Evolutionary conservation across 2,113 vertebrate genomes (phyloP).

Genomic region (Heptranchias perlo): DNA sequence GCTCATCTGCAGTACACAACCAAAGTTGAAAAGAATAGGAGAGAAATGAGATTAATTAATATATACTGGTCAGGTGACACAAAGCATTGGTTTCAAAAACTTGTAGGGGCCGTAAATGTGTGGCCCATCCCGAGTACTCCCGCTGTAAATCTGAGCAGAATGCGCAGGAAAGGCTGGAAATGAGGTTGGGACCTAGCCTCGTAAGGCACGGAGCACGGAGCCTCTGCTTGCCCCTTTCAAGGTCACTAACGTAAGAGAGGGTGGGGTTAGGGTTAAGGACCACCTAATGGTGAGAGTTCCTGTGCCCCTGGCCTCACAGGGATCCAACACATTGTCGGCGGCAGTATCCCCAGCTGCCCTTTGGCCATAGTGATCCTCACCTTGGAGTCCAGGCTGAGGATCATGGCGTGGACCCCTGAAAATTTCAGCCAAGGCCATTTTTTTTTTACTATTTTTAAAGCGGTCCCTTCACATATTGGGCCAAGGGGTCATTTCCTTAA

Average conservation of each 20-base stretch:
- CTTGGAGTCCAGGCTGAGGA: background rate
- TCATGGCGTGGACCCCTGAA: background rate
- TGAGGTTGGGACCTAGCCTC: background rate
- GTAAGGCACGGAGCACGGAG: background rate
- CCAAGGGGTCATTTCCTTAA: background rate
- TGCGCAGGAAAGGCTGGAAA: background rate
- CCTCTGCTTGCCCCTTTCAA: background rate
- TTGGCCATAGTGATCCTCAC: background rate
- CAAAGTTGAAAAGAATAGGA: background rate
- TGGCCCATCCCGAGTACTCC: background rate
- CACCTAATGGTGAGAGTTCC: background rate
- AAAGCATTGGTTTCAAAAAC: background rate
- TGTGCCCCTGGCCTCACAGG: background rate
- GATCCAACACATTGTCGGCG: too few species aligned
- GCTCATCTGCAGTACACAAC: background rate
- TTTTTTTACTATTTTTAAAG: background rate
- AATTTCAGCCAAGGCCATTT: background rate
- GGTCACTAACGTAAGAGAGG: background rate
- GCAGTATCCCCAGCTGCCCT: background rate
- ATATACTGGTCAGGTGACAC: background rate
- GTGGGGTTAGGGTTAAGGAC: background rate
- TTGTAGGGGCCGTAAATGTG: background rate
- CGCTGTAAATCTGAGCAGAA: background rate
- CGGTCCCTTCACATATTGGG: background rate
- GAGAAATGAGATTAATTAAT: background rate